Percentiles rank a stretch among this genome's conserved stretches.
These are phyloP conservation scores for Metacarcinus magister DNA, from an alignment of 2,888 invertebrate genomes.

Conservation along the genomic window DNA sequence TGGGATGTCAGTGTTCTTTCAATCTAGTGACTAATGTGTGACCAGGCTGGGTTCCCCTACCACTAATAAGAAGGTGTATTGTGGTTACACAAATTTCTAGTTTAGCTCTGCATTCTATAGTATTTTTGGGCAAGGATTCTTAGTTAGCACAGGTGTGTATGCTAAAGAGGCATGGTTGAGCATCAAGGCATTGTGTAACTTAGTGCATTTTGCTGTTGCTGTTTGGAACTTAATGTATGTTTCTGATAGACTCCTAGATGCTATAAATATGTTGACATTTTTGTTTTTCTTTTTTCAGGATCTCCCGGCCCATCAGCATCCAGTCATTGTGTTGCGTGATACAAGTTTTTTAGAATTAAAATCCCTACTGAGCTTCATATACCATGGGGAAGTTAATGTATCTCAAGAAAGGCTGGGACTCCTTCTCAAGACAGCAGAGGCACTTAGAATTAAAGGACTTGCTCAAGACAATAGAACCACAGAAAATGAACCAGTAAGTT, in stretches of 20 bases:
- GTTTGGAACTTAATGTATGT: not conserved
- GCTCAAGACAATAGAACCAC: conserved; percentile 82
- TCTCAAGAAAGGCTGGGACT: conserved; percentile 81
- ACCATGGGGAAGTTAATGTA: conserved; percentile 83
- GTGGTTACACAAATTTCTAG: not conserved
- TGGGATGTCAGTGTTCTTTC: too few relatives aligned
- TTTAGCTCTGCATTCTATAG: not conserved
- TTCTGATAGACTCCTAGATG: not conserved
- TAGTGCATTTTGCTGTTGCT: not conserved
- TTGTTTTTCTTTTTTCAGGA: conserved; percentile 73
- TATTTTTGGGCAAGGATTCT: not conserved
- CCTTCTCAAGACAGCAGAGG: conserved; percentile 82
- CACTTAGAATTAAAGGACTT: conserved; percentile 82
- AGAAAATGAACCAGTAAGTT: conserved; percentile 80
- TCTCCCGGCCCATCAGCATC: conserved; percentile 82
- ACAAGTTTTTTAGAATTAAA: conserved; percentile 82
- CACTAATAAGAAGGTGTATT: too few relatives aligned
- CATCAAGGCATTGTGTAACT: not conserved
- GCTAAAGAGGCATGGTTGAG: too few relatives aligned
- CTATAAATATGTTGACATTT: not conserved
- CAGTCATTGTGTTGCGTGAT: conserved; percentile 82
- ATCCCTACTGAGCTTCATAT: conserved; percentile 82
- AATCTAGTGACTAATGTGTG: too few relatives aligned
- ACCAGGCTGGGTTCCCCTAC: too few relatives aligned
- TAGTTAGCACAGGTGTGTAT: not conserved